Conservation (phyloP, 2,888 invertebrate species). For the Peribatodes rhomboidaria region DNA sequence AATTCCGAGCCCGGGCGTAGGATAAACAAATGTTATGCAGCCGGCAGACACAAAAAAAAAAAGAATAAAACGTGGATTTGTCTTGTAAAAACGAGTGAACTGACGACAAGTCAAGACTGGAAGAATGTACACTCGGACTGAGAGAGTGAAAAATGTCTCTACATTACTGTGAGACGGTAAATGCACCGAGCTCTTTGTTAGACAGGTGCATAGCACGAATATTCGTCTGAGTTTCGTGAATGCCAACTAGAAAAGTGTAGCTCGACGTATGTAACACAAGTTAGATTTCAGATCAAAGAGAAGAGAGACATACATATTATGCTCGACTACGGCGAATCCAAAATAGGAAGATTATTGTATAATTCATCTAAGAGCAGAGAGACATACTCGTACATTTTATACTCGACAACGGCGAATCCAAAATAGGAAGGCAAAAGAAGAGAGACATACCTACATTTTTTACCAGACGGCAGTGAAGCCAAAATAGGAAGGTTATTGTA, state of each 20-base stretch:
- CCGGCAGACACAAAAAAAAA: conserved; percentile 68
- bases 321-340: no score
- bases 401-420: no score
- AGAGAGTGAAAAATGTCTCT: conserved; percentile 21
- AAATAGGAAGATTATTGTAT: no score
- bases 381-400: no score
- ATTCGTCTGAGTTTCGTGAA: conserved; percentile 6
- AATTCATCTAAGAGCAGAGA: no score
- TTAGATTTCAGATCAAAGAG: no score
- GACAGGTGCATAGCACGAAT: conserved; percentile 2
- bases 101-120: conserved; percentile 50
- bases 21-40: conserved; percentile 74
- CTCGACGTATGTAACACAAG: not conserved
- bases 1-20: conserved; percentile 75
- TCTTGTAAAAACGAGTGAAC: conserved; percentile 57
- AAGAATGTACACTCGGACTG: conserved; percentile 39
- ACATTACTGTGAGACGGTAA: conserved; percentile 4
- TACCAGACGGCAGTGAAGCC: no score
- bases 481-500: no score
- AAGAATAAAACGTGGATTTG: conserved; percentile 66
- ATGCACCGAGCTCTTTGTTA: not conserved
- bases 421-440: no score
- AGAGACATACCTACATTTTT: no score
- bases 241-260: not conserved
- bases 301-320: no score